A percentile compares a stretch with the other conserved stretches of the same genome.
phyloP scores from a whole-genome alignment of 2,797 vertebrate genomes.

The Notoglanidium macrostoma region DNA sequence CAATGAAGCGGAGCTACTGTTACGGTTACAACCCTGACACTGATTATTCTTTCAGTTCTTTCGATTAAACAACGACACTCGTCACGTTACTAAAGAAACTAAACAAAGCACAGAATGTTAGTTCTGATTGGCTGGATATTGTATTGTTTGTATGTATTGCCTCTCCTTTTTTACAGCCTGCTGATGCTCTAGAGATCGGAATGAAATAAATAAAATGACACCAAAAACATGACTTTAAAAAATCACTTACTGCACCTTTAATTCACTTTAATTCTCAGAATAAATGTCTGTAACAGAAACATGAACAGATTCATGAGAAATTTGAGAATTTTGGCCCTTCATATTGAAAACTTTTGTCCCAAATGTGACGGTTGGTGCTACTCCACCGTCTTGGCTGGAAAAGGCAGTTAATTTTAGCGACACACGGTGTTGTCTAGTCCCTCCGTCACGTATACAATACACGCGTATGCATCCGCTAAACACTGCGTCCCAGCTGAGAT shows the following conservation, averaged over 20 bases:
- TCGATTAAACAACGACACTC: background rate
- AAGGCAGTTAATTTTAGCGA: constrained; percentile 13
- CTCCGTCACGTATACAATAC: background rate
- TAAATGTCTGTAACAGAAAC: background rate
- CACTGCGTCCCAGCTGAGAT: constrained; percentile 27
- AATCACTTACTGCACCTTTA: background rate
- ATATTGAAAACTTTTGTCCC: background rate
- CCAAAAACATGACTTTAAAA: background rate
- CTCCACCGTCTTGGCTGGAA: constrained; percentile 10
- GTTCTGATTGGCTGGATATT: background rate
- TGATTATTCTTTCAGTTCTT: background rate
- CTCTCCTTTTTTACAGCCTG: background rate
- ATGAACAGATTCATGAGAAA: background rate
- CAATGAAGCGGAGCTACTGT: background rate
- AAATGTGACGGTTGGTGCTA: constrained; percentile 3
- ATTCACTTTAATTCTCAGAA: background rate
- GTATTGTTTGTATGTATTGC: no score
- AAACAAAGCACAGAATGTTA: background rate
- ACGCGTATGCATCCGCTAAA: constrained; percentile 15
- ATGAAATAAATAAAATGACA: background rate
- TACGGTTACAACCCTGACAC: background rate
- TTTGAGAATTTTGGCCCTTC: background rate
- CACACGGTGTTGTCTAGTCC: background rate
- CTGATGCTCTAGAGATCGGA: background rate
- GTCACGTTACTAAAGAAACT: background rate